Evolutionary conservation across 2,888 invertebrate species (phyloP).

Genomic region (Aphrophora alni): DNA sequence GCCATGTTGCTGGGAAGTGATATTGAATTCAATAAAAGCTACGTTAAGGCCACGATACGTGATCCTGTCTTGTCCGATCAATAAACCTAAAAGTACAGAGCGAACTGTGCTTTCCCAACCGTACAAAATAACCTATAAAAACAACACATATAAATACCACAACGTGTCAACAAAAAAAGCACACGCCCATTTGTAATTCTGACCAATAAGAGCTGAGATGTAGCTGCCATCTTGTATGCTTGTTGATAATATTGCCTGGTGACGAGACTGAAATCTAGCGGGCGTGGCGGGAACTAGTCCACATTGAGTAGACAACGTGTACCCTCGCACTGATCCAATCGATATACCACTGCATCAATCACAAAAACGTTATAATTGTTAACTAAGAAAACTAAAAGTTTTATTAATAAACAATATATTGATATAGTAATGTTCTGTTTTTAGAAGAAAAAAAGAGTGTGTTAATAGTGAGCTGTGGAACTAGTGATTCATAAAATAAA

Average conservation of each 20-base stretch:
- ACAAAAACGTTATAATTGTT: slow-evolving; percentile 1
- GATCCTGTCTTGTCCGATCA: slow-evolving; percentile 9
- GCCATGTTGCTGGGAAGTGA: neutral
- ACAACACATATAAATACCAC: slow-evolving; percentile 32
- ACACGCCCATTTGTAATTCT: neutral
- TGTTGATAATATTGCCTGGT: neutral
- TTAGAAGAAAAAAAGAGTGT: neutral
- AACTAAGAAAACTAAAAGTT: neutral
- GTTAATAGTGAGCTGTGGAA: neutral
- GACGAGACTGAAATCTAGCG: slow-evolving; percentile 28
- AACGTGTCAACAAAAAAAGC: neutral
- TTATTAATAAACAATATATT: neutral
- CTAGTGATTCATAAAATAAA: neutral
- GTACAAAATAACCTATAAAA: slow-evolving; percentile 37
- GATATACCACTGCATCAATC: slow-evolving; percentile 19
- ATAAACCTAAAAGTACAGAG: slow-evolving; percentile 7
- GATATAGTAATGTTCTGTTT: neutral
- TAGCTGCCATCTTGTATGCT: slow-evolving; percentile 30
- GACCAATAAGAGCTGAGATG: slow-evolving; percentile 10
- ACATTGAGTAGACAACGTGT: slow-evolving; percentile 15
- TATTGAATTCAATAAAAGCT: slow-evolving; percentile 6
- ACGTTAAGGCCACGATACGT: slow-evolving; percentile 9
- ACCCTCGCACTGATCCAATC: slow-evolving; percentile 20
- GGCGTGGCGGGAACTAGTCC: slow-evolving; percentile 35
- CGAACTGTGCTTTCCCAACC: slow-evolving; percentile 6